Percentiles rank a stretch among this genome's conserved stretches.
Conservation (phyloP, 2,797 vertebrate genomes). For the Acropternis orthonyx region DNA sequence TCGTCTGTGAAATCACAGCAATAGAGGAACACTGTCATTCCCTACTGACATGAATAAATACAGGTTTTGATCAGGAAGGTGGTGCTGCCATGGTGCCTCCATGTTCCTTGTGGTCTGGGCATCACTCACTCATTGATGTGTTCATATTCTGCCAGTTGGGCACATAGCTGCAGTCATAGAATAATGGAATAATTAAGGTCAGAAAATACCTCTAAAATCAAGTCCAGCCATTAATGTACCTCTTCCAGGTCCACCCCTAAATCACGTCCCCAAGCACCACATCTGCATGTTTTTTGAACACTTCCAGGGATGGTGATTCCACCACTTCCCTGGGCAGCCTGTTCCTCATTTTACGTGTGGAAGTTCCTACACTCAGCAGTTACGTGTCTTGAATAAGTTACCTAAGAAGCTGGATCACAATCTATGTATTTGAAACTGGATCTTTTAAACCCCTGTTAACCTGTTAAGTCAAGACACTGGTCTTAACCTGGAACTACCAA, state of each 20-base stretch:
- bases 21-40: background rate
- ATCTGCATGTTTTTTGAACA: fast-evolving
- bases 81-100: background rate
- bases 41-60: background rate
- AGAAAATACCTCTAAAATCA: background rate
- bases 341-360: background rate
- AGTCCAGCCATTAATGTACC: background rate
- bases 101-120: background rate
- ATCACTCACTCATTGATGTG: background rate
- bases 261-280: background rate
- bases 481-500: background rate
- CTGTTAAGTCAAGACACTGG: background rate
- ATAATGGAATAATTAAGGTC: background rate
- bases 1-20: background rate
- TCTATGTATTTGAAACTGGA: background rate
- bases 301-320: background rate
- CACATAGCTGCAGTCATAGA: background rate
- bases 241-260: too few species aligned
- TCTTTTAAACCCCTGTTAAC: background rate
- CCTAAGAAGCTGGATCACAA: background rate
- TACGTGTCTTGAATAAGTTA: background rate
- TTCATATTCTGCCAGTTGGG: background rate
- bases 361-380: background rate
- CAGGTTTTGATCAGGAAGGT: background rate
- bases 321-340: background rate